Evolutionary conservation across 2,113 vertebrate species (phyloP).

Genomic region (Archilochus colubris): DNA sequence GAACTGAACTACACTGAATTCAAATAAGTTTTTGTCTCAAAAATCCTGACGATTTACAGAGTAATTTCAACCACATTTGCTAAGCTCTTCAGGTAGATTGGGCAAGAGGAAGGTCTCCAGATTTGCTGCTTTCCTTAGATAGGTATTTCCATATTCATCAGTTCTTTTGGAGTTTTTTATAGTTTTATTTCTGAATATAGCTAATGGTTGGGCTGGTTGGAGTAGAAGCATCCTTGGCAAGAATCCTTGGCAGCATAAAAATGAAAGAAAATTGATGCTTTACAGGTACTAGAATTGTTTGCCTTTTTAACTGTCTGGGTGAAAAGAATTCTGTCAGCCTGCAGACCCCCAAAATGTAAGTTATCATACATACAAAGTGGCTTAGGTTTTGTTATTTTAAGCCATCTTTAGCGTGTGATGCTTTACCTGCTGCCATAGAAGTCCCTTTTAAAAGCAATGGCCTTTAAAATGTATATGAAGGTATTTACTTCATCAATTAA

Average conservation of each 20-base stretch:
- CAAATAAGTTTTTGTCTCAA: background rate
- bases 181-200: background rate
- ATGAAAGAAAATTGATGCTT: background rate
- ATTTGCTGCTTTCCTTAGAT: background rate
- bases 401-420: rapidly evolving
- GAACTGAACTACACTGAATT: background rate
- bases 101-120: background rate
- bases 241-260: background rate
- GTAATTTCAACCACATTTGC: background rate
- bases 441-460: background rate
- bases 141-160: background rate
- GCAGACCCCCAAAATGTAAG: background rate
- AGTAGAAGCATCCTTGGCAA: background rate
- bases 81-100: background rate
- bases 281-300: background rate
- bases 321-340: background rate
- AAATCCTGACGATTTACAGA: background rate
- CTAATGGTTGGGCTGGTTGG: background rate
- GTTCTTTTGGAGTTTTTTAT: background rate
- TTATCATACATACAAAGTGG: background rate
- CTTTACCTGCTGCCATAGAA: background rate
- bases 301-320: background rate
- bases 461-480: background rate
- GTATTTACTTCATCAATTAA: background rate
- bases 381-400: background rate